Evolutionary conservation across 2,113 vertebrate species (phyloP), one percentile per base, ranked within the genome.

Genomic region (Xenopus laevis): DNA sequence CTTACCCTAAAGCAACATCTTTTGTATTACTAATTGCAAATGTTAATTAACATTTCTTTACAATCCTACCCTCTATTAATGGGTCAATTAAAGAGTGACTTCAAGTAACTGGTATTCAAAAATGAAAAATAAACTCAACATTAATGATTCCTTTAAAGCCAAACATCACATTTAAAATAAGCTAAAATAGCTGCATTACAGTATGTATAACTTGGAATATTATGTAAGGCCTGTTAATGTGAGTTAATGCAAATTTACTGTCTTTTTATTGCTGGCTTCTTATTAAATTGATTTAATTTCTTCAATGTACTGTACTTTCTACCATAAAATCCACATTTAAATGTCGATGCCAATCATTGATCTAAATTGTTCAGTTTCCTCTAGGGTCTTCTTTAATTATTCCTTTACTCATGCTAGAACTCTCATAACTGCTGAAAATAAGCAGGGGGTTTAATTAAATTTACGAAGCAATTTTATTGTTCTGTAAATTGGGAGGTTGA

Each of bases 31-130:
- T 84, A 87, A 88, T 86, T 86, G 81, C 81, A 84, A 83, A 83
- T 84, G 85, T 84, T 89, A 91, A 91, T 91, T 90, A 89, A 85
- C 82, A 86, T 86, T 87, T 89, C 82, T 88, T 86, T 84, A 83
- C 80, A 82, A 87, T 86, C 80, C 80, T 87, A 78, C 77, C 82
- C 84, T 89, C 86, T 74, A 79, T 83, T 87, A 86, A 83, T 74
- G 85, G 84, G 84, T 89, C 87, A 87, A 65, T 82, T 83, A 87
- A 89, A 87, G 75, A 84, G 84, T 79, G 84, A 85, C 84, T 80
- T 45, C 52, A 62, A 61, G 72, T 17, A 53, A 33, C 46, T 55
- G n/a, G 33, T 46, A 69, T 58, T 17, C 4, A 21, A 61, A 27
- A 40, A 4, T 40, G 7, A 53, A 40, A 40, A 61, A 23, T 13